Evolutionary conservation across 2,888 invertebrate genomes (phyloP).

Genomic region (Lypha dubia): DNA sequence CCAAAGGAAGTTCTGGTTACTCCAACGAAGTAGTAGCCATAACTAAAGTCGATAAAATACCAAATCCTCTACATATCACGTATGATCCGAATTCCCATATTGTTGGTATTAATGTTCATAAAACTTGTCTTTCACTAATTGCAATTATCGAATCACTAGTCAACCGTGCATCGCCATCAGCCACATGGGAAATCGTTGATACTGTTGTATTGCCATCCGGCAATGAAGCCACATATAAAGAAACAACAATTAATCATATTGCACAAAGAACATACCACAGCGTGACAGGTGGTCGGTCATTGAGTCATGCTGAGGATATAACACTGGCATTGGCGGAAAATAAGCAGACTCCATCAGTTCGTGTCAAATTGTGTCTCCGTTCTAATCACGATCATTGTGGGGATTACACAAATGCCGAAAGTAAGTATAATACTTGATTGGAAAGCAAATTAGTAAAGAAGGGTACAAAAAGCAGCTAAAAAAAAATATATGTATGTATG

Average conservation of each 20-base stretch:
- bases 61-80: conserved; percentile 90
- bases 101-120: conserved; percentile 90
- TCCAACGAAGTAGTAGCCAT: conserved; percentile 92
- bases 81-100: conserved; percentile 91
- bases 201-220: conserved; percentile 89
- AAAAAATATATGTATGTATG: too few species aligned
- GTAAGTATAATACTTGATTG: conserved; percentile 85
- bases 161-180: conserved; percentile 85
- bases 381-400: conserved; percentile 93
- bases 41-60: conserved; percentile 93
- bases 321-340: conserved; percentile 86
- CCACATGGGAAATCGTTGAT: conserved; percentile 89
- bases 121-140: conserved; percentile 90
- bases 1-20: conserved; percentile 93
- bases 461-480: background rate
- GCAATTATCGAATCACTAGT: conserved; percentile 90
- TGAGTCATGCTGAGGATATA: conserved; percentile 85
- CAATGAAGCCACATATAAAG: conserved; percentile 87
- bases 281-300: conserved; percentile 82
- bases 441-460: conserved; percentile 2
- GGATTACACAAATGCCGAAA: conserved; percentile 91
- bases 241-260: conserved; percentile 87
- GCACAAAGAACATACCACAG: conserved; percentile 77
- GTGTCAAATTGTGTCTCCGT: conserved; percentile 92
- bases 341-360: conserved; percentile 85